phyloP scores from a whole-genome alignment of 2,113 vertebrate genomes.

The Zonotrichia leucophrys region DNA sequence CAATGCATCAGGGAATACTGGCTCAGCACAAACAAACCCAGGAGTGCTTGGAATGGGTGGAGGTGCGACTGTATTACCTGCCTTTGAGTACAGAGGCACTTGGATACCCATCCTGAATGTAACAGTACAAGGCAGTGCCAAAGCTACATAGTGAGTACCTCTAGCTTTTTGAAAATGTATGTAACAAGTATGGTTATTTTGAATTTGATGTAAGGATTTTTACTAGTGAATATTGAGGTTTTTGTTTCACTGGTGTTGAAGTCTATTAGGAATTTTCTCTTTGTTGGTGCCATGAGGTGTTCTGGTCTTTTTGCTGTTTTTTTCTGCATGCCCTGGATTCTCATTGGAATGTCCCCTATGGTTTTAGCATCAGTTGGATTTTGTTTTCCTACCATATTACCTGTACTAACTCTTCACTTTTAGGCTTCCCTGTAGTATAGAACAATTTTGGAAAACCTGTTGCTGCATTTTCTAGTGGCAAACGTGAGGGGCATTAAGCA shows the following conservation, averaged over 20 bases:
- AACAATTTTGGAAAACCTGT: background rate
- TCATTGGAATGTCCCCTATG: background rate
- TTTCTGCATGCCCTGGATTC: background rate
- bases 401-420: background rate
- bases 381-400: background rate
- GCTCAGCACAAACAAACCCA: constrained; percentile 77
- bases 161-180: background rate
- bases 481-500: background rate
- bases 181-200: background rate
- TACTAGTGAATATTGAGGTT: background rate
- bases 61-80: constrained; percentile 87
- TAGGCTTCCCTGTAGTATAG: background rate
- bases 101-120: constrained; percentile 97
- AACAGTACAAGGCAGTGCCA: constrained; percentile 94
- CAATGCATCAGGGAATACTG: constrained; percentile 75
- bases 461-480: background rate
- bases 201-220: background rate
- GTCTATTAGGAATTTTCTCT: background rate
- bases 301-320: background rate
- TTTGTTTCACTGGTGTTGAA: background rate
- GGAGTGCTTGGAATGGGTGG: constrained; percentile 82
- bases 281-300: background rate
- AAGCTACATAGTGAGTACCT: constrained; percentile 95
- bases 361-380: background rate
- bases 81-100: constrained; percentile 96